These are phyloP conservation scores for Eospalax fontanierii DNA, from an alignment of 2,797 vertebrate genomes.

Conservation along the genomic window DNA sequence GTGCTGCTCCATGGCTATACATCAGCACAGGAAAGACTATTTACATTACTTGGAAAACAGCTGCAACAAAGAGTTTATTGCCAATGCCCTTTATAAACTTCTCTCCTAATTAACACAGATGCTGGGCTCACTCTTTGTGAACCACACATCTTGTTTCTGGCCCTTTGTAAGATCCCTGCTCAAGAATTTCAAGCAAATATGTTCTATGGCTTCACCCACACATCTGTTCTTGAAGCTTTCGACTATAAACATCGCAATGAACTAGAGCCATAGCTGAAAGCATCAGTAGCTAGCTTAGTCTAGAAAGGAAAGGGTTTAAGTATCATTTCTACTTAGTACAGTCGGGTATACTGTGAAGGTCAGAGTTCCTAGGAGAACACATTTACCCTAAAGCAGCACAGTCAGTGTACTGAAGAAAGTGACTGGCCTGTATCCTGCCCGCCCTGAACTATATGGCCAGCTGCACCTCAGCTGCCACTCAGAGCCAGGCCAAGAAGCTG, in stretches of 20 bases:
- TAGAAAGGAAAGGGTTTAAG: conserved; percentile 74
- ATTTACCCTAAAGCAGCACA: conserved; percentile 53
- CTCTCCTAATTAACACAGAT: conserved; percentile 82
- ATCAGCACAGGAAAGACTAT: conserved; percentile 90
- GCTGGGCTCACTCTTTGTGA: conserved; percentile 87
- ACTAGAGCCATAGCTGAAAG: conserved; percentile 84
- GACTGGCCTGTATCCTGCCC: conserved; percentile 74
- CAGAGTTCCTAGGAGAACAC: conserved; percentile 65
- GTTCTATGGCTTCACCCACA: conserved; percentile 91
- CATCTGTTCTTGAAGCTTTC: conserved; percentile 82
- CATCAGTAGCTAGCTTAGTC: conserved; percentile 68
- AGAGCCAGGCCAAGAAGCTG: conserved; percentile 66
- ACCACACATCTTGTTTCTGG: conserved; percentile 88
- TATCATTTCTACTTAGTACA: conserved; percentile 74
- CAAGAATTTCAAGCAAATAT: conserved; percentile 87
- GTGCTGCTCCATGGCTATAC: conserved; percentile 93
- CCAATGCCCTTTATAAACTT: conserved; percentile 96
- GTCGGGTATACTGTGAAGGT: conserved; percentile 64
- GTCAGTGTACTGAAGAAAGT: conserved; percentile 35
- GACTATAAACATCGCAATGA: conserved; percentile 77
- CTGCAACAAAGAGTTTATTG: conserved; percentile 99
- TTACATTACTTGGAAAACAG: conserved; percentile 94
- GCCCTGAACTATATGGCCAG: neutral
- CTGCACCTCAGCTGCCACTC: neutral
- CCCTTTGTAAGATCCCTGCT: conserved; percentile 91